Evolutionary conservation across 2,888 invertebrate species (phyloP).

Genomic region (Ormyrus thymus): DNA sequence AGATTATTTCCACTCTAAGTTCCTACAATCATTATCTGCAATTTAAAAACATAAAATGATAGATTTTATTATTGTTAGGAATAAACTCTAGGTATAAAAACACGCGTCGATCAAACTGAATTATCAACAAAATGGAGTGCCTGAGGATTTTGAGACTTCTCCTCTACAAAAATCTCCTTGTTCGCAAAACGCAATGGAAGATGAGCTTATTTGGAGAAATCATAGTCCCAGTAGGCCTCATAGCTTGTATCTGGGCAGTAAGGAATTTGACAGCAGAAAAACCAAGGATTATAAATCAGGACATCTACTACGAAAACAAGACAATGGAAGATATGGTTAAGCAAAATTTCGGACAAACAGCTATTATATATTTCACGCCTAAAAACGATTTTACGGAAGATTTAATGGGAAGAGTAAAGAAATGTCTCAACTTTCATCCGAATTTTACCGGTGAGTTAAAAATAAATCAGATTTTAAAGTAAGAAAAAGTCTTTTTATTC

Average conservation of each 20-base stretch:
- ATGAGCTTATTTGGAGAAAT: slow-evolving; percentile 64
- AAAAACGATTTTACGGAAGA: slow-evolving; percentile 58
- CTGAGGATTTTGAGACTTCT: slow-evolving; percentile 63
- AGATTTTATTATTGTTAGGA: too few species aligned
- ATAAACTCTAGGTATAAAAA: too few species aligned
- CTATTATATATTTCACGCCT: slow-evolving; percentile 65
- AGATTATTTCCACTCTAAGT: too few species aligned
- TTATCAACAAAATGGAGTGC: slow-evolving; percentile 6
- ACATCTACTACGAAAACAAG: slow-evolving; percentile 60
- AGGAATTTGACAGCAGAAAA: slow-evolving; percentile 60
- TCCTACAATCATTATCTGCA: too few species aligned
- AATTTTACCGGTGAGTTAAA: slow-evolving; percentile 5
- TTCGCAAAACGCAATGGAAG: slow-evolving; percentile 68
- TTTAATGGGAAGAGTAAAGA: slow-evolving; percentile 60
- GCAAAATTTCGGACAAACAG: background rate
- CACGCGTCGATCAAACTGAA: too few species aligned
- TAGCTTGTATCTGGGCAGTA: slow-evolving; percentile 64
- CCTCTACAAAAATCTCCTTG: slow-evolving; percentile 66
- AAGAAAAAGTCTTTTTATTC: too few species aligned
- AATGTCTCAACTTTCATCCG: slow-evolving; percentile 26
- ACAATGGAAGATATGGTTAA: slow-evolving; percentile 39
- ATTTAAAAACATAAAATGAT: too few species aligned
- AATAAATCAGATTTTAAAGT: background rate
- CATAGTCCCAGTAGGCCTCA: slow-evolving; percentile 64
- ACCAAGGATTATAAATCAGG: slow-evolving; percentile 57